Percentiles rank a stretch among this genome's conserved stretches.
These are phyloP conservation scores for Nesogale talazaci DNA, from an alignment of 2,113 vertebrate genomes.

Conservation along the genomic window DNA sequence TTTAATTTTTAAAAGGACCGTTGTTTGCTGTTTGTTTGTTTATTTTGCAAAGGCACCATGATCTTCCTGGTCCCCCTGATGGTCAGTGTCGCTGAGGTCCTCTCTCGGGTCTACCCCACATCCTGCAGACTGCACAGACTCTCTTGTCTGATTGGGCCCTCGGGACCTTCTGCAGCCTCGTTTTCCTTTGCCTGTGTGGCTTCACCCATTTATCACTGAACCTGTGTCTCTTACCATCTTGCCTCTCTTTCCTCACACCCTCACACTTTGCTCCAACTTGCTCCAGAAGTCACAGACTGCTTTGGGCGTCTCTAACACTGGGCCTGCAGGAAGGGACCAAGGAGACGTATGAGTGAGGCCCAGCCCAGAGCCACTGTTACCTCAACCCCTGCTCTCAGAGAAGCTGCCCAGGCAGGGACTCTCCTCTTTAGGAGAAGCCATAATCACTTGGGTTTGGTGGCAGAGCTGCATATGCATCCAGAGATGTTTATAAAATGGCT, in stretches of 20 bases:
- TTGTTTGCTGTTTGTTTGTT: no score
- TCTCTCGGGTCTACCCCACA: not conserved
- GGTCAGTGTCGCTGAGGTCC: not conserved
- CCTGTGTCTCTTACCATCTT: not conserved
- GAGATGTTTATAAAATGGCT: not conserved
- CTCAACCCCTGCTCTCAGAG: not conserved
- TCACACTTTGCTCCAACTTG: not conserved
- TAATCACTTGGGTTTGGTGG: not conserved
- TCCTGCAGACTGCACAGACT: not conserved
- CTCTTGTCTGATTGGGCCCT: not conserved
- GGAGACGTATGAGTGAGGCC: not conserved
- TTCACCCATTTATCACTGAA: not conserved
- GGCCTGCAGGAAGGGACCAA: not conserved
- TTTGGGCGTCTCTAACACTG: not conserved
- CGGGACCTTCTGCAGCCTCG: not conserved
- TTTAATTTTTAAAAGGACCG: no score
- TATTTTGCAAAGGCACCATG: no score
- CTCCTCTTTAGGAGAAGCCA: not conserved
- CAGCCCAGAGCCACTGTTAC: not conserved
- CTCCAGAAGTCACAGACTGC: not conserved
- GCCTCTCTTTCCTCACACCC: not conserved
- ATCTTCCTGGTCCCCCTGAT: not conserved
- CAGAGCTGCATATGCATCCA: not conserved
- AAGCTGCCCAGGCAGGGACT: not conserved
- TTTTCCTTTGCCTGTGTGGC: not conserved